Evolutionary conservation across 2,797 vertebrate species (phyloP).

Genomic region (Gymnoscopelus microlampas): DNA sequence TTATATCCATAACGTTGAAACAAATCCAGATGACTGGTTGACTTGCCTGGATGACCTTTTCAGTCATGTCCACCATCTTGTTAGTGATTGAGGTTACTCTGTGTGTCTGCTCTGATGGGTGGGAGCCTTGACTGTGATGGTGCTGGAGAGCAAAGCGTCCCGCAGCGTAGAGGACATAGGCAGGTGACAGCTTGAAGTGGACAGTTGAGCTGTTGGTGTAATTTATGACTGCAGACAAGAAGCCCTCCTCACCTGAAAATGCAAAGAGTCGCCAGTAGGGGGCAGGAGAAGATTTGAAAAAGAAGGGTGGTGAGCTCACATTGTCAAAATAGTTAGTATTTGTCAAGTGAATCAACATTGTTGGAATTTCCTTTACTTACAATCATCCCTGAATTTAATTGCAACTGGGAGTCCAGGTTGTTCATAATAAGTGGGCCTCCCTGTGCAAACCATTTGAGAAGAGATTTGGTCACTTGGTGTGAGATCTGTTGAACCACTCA

Average conservation of each 20-base stretch:
- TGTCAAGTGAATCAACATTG: neutral
- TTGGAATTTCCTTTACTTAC: slow-evolving; percentile 79
- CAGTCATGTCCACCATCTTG: slow-evolving; percentile 92
- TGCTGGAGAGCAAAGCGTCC: slow-evolving; percentile 85
- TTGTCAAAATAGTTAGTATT: neutral
- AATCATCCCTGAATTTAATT: slow-evolving; percentile 83
- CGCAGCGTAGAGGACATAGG: slow-evolving; percentile 88
- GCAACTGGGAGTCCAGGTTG: slow-evolving; percentile 80
- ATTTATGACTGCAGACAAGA: slow-evolving; percentile 91
- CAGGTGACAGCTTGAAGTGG: slow-evolving; percentile 93
- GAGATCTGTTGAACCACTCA: too few relatives aligned
- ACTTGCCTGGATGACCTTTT: slow-evolving; percentile 91
- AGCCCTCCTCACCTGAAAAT: slow-evolving; percentile 87
- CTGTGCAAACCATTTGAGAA: slow-evolving; percentile 55
- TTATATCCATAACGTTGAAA: too few relatives aligned
- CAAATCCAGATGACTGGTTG: neutral
- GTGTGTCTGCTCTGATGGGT: slow-evolving; percentile 76
- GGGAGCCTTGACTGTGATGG: slow-evolving; percentile 71
- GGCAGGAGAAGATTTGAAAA: slow-evolving; percentile 46
- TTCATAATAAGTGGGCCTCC: slow-evolving; percentile 54
- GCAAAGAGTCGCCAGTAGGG: slow-evolving; percentile 37
- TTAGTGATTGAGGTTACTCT: slow-evolving; percentile 82
- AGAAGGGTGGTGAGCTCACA: slow-evolving; percentile 3
- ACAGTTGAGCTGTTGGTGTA: slow-evolving; percentile 93
- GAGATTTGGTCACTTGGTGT: slow-evolving; percentile 7